Conservation (phyloP, 2,888 invertebrate genomes). For the Agrilus biguttatus region DNA sequence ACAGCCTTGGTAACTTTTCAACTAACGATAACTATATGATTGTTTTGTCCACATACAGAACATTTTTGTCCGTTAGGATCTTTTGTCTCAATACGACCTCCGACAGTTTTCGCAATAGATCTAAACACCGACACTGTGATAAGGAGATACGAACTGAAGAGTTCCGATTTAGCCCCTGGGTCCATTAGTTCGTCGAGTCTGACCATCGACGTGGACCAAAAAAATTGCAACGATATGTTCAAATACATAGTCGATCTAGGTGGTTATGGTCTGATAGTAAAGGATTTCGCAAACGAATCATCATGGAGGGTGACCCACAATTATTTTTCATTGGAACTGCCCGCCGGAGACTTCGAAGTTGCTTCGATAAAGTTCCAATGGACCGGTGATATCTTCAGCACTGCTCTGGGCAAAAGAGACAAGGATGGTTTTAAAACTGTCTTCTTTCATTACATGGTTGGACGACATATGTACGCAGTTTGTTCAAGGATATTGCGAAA, state of each 20-base stretch:
- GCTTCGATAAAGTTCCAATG: constrained; percentile 58
- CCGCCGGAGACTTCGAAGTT: constrained; percentile 48
- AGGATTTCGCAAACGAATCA: constrained; percentile 41
- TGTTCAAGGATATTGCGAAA: constrained; percentile 46
- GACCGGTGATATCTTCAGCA: constrained; percentile 66
- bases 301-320: constrained; percentile 59
- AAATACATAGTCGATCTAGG: constrained; percentile 57
- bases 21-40: background rate
- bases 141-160: constrained; percentile 39
- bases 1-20: constrained; percentile 22
- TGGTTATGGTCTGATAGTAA: constrained; percentile 45
- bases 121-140: constrained; percentile 46
- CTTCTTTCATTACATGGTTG: constrained; percentile 69
- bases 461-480: too few species aligned
- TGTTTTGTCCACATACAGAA: background rate
- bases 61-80: constrained; percentile 27
- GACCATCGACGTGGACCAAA: constrained; percentile 44
- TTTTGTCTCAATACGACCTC: constrained; percentile 36
- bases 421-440: constrained; percentile 42
- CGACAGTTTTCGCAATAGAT: constrained; percentile 52
- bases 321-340: constrained; percentile 59
- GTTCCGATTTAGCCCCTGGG: constrained; percentile 30
- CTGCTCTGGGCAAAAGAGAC: constrained; percentile 41
- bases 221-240: constrained; percentile 46
- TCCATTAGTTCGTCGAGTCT: constrained; percentile 50